A percentile compares a stretch with the other conserved stretches of the same genome.
These are phyloP conservation scores for Chloebia gouldiae DNA, from an alignment of 2,113 vertebrate species.

Conservation along the genomic window DNA sequence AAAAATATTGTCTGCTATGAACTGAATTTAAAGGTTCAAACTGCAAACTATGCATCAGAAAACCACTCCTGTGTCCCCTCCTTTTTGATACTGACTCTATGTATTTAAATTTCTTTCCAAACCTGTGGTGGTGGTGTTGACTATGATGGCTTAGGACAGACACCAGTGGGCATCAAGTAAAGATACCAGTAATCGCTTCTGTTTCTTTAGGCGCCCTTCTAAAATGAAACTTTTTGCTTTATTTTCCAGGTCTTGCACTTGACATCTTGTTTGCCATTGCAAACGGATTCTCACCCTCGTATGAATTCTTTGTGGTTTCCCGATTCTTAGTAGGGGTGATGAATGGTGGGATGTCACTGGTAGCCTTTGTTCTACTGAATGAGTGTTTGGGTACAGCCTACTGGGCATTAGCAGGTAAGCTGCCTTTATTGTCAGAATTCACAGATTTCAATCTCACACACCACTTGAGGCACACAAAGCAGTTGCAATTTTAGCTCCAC, in stretches of 20 bases:
- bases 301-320: slow-evolving; percentile 74
- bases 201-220: neutral
- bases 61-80: neutral
- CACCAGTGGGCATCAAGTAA: neutral
- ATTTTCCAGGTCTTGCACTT: slow-evolving; percentile 77
- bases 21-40: neutral
- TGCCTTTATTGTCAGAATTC: neutral
- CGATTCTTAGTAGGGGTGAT: slow-evolving; percentile 81
- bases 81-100: neutral
- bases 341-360: slow-evolving; percentile 84
- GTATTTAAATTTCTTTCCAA: neutral
- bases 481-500: neutral
- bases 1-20: neutral
- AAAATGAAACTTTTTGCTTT: neutral
- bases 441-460: neutral
- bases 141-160: neutral
- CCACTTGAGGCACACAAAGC: neutral
- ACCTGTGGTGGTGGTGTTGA: neutral
- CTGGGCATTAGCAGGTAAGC: slow-evolving; percentile 82
- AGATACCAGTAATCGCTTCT: neutral
- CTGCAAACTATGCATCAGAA: neutral
- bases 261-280: slow-evolving; percentile 79
- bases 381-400: slow-evolving; percentile 82
- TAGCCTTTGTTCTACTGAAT: slow-evolving; percentile 82
- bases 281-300: slow-evolving; percentile 79